phyloP scores from a whole-genome alignment of 2,888 invertebrate genomes.

The Unio pictorum region DNA sequence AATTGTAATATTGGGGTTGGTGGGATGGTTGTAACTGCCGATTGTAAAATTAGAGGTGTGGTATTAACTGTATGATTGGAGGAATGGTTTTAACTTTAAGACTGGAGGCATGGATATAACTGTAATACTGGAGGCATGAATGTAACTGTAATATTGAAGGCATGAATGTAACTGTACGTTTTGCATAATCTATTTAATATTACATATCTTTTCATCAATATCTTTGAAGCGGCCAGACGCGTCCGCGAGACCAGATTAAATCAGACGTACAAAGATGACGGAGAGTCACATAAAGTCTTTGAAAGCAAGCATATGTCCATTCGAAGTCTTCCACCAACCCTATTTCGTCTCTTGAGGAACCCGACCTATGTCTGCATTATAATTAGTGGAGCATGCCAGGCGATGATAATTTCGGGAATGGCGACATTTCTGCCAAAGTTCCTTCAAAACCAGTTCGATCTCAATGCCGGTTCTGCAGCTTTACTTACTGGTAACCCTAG shows the following conservation, averaged over 20 bases:
- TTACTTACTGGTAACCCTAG: slow-evolving; percentile 77
- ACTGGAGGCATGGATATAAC: too few species aligned
- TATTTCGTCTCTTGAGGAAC: slow-evolving; percentile 43
- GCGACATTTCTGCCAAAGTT: slow-evolving; percentile 83
- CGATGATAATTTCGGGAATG: slow-evolving; percentile 73
- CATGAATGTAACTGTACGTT: too few species aligned
- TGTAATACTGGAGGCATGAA: slow-evolving; percentile 24
- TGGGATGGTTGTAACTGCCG: too few species aligned
- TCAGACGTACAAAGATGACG: slow-evolving; percentile 48
- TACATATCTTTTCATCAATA: too few species aligned
- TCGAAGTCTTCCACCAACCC: slow-evolving; percentile 35
- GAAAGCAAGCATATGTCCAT: not conserved
- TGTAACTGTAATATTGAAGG: slow-evolving; percentile 24
- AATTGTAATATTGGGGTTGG: too few species aligned
- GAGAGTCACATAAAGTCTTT: not conserved
- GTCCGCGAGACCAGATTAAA: slow-evolving; percentile 43
- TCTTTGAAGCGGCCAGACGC: slow-evolving; percentile 18
- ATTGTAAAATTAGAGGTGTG: too few species aligned
- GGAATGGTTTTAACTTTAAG: too few species aligned
- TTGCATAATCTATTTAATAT: too few species aligned
- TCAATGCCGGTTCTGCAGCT: slow-evolving; percentile 79
- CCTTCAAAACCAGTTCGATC: slow-evolving; percentile 82
- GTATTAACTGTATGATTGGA: too few species aligned
- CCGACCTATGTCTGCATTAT: slow-evolving; percentile 78
- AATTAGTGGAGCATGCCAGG: slow-evolving; percentile 77